A percentile compares a stretch with the other conserved stretches of the same genome.
Conservation (phyloP, 2,113 vertebrate species). For the Melanostigma gelatinosum region DNA sequence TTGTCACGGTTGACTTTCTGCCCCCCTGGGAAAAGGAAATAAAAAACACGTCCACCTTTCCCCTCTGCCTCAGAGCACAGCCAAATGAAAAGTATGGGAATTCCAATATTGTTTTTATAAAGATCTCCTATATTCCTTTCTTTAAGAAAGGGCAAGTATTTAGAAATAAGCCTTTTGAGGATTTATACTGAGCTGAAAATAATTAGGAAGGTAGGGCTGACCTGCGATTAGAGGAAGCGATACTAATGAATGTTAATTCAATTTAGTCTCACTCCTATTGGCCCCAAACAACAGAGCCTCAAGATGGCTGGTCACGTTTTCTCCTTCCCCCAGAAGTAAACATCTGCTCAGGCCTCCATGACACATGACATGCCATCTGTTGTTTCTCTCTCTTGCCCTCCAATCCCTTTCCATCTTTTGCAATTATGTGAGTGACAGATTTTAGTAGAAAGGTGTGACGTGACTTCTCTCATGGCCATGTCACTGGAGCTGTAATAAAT, state of each 20-base stretch:
- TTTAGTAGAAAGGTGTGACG: constrained; percentile 31
- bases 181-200: constrained; percentile 39
- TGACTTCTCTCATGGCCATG: neutral
- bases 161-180: constrained; percentile 32
- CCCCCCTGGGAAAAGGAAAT: constrained; percentile 2
- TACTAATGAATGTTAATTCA: constrained; percentile 72
- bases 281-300: constrained; percentile 52
- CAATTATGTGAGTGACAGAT: constrained; percentile 50
- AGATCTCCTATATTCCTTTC: constrained; percentile 1
- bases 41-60: constrained; percentile 4
- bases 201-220: constrained; percentile 42
- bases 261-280: constrained; percentile 58
- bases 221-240: constrained; percentile 42
- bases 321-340: constrained; percentile 66
- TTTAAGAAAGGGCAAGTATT: constrained; percentile 25
- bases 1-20: constrained; percentile 59
- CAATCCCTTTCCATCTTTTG: constrained; percentile 38
- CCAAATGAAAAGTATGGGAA: constrained; percentile 17
- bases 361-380: constrained; percentile 71
- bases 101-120: constrained; percentile 37
- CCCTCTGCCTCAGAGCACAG: neutral
- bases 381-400: constrained; percentile 21
- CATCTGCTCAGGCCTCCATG: constrained; percentile 70
- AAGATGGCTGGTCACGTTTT: constrained; percentile 66
- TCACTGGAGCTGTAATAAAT: constrained; percentile 53